These are phyloP conservation scores for Pachliopta kotzebuea DNA, from an alignment of 2,888 invertebrate species.

Conservation along the genomic window DNA sequence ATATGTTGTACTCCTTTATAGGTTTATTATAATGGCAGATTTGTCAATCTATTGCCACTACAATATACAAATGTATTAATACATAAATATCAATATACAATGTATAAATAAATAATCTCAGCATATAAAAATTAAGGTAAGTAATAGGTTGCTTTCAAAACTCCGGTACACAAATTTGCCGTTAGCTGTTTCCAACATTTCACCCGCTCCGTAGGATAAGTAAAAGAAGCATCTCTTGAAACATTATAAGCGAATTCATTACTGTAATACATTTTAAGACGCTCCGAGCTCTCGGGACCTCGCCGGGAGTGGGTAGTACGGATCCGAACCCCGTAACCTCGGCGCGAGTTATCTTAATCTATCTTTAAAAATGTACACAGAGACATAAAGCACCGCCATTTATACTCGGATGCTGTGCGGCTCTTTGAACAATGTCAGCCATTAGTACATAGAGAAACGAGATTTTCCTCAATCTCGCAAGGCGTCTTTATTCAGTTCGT, in stretches of 20 bases:
- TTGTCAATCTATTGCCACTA: too few species aligned
- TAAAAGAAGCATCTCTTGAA: conserved; percentile 2
- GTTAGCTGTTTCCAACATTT: too few species aligned
- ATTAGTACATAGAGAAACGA: conserved; percentile 30
- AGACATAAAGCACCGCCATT: conserved; percentile 31
- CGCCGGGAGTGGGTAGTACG: conserved; percentile 9
- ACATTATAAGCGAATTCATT: conserved; percentile 13
- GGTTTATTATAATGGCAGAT: too few species aligned
- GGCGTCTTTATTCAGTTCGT: too few species aligned
- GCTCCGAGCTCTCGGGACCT: conserved; percentile 2
- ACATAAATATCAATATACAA: too few species aligned
- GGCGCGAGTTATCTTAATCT: conserved; percentile 34
- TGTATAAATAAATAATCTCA: too few species aligned
- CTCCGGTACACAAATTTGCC: too few species aligned
- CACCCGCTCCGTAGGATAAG: not conserved
- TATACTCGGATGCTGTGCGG: conserved; percentile 23
- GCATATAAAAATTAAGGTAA: too few species aligned
- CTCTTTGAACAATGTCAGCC: conserved; percentile 32
- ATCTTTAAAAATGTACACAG: conserved; percentile 32
- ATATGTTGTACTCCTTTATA: too few species aligned
- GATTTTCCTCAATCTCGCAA: conserved; percentile 36
- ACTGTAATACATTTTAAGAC: conserved; percentile 5
- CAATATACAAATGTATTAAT: too few species aligned
- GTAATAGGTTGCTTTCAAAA: too few species aligned
- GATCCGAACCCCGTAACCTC: conserved; percentile 27